Evolutionary conservation across 2,888 invertebrate species (phyloP).

Genomic region (Ptycholaimellus sp.): DNA sequence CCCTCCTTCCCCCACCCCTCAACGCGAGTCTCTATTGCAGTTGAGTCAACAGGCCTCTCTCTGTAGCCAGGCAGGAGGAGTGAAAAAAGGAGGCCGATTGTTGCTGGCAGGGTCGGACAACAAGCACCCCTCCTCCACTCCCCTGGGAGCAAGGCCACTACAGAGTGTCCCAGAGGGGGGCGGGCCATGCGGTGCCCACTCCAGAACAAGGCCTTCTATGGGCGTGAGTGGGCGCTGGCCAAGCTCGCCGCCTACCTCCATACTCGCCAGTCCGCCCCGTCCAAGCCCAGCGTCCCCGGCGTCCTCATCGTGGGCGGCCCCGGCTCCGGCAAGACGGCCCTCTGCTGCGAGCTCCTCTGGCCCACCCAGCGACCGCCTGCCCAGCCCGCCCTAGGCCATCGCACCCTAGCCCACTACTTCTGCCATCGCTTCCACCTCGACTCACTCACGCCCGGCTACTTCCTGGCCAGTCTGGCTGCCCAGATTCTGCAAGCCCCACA

Average conservation of each 20-base stretch:
- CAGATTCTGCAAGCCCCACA: slow-evolving; percentile 32
- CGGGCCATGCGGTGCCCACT: slow-evolving; percentile 1
- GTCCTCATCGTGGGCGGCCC: slow-evolving; percentile 67
- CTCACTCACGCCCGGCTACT: slow-evolving; percentile 57
- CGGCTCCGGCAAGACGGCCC: slow-evolving; percentile 76
- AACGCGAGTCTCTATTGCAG: too few species aligned
- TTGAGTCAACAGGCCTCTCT: too few species aligned
- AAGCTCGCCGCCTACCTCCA: slow-evolving; percentile 74
- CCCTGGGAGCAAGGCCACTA: too few species aligned
- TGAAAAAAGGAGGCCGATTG: too few species aligned
- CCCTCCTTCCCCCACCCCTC: too few species aligned
- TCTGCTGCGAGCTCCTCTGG: slow-evolving; percentile 49
- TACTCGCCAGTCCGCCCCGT: too few species aligned
- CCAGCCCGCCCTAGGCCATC: slow-evolving; percentile 41
- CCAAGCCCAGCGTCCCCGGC: slow-evolving; percentile 36
- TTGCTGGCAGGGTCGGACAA: too few species aligned
- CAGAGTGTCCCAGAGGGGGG: too few species aligned
- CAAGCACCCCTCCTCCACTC: too few species aligned
- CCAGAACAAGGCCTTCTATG: slow-evolving; percentile 43
- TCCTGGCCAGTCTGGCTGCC: slow-evolving; percentile 56
- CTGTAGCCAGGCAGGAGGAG: too few species aligned
- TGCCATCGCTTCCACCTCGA: slow-evolving; percentile 30
- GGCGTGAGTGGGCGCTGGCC: slow-evolving; percentile 82
- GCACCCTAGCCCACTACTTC: slow-evolving; percentile 63
- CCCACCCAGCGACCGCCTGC: slow-evolving; percentile 14